These are phyloP conservation scores for Zosterops hypoxanthus DNA, from an alignment of 2,113 vertebrate species.

Conservation along the genomic window DNA sequence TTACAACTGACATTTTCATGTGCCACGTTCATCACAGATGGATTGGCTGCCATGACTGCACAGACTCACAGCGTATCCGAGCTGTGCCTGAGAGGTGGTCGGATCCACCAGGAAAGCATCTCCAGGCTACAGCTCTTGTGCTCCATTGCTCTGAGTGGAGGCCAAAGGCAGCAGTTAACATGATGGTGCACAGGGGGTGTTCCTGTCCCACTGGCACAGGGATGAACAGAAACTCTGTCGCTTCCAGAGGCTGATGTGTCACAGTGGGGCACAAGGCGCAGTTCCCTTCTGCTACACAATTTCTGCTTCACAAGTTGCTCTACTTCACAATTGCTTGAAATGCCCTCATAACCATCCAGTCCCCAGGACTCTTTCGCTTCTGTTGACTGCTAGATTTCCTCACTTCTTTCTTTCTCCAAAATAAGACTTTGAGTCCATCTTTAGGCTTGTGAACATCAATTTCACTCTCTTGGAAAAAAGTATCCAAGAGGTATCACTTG, in stretches of 20 bases:
- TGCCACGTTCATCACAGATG: background rate
- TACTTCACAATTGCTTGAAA: background rate
- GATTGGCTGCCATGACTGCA: background rate
- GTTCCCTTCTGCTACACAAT: background rate
- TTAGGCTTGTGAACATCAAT: background rate
- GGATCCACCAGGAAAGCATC: background rate
- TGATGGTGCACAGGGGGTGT: background rate
- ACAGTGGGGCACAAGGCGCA: background rate
- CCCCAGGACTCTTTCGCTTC: background rate
- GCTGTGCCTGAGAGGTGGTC: background rate
- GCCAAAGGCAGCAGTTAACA: background rate
- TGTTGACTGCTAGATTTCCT: background rate
- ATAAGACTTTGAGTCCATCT: background rate
- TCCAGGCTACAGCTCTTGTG: background rate
- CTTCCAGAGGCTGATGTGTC: background rate
- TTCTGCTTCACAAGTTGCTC: background rate
- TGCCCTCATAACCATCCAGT: background rate
- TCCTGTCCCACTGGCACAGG: background rate
- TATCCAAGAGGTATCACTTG: background rate
- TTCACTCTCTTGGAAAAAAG: background rate
- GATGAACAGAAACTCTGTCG: background rate
- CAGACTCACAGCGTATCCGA: background rate
- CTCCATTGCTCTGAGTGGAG: background rate
- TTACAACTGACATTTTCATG: background rate
- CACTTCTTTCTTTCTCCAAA: background rate